These are phyloP conservation scores for Drosophila lutescens DNA, from an alignment of 2,888 invertebrate genomes.

Conservation along the genomic window DNA sequence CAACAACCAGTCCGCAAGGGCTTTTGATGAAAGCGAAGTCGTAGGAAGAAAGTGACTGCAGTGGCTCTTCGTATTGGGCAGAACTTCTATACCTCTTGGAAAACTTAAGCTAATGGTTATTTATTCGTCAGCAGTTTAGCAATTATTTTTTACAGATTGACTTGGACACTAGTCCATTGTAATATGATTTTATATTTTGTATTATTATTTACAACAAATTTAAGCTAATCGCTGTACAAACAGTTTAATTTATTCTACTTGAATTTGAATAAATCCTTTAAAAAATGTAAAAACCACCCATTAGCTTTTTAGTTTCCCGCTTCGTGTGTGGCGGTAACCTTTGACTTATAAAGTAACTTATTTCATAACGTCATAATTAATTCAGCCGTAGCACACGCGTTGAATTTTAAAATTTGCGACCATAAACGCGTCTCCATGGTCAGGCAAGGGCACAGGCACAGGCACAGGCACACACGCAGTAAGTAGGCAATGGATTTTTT, in stretches of 20 bases:
- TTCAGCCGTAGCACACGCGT: slow-evolving; percentile 3
- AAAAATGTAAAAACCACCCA: background rate
- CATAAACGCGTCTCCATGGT: slow-evolving; percentile 36
- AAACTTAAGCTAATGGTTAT: background rate
- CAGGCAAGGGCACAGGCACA: slow-evolving; percentile 28
- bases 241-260: background rate
- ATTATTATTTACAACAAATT: too few species aligned
- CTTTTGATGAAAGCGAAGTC: slow-evolving; percentile 2
- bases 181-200: too few species aligned
- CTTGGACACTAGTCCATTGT: too few species aligned
- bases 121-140: background rate
- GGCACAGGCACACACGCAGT: slow-evolving; percentile 41
- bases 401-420: slow-evolving; percentile 15
- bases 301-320: background rate
- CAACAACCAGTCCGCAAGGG: slow-evolving; percentile 23
- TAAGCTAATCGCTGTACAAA: background rate
- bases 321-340: slow-evolving; percentile 8
- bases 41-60: background rate
- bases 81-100: background rate
- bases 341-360: slow-evolving; percentile 11
- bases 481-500: slow-evolving; percentile 73
- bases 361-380: slow-evolving; percentile 17
- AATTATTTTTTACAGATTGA: too few species aligned
- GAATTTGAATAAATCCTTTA: background rate
- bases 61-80: background rate